Percentiles rank a stretch among this genome's conserved stretches.
phyloP scores from a whole-genome alignment of 2,797 vertebrate species.

The Cuculus canorus region DNA sequence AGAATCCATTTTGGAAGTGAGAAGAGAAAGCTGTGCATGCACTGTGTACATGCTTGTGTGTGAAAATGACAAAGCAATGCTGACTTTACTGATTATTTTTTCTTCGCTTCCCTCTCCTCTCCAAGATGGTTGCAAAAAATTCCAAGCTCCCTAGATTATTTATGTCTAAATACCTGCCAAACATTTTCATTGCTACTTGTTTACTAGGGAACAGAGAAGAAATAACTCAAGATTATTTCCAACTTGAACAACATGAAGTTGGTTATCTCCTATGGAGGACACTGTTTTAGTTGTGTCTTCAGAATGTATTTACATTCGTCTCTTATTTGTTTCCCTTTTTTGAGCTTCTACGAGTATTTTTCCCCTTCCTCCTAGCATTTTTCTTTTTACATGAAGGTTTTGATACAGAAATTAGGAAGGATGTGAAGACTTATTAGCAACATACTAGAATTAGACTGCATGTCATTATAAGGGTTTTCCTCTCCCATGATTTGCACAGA shows the following conservation, averaged over 20 bases:
- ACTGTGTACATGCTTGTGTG: background rate
- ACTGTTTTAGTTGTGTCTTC: background rate
- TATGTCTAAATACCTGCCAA: background rate
- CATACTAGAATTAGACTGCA: background rate
- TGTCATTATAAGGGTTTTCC: background rate
- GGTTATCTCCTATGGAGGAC: background rate
- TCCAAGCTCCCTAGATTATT: background rate
- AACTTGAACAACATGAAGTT: background rate
- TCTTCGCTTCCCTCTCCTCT: fast-evolving
- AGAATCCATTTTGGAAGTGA: background rate
- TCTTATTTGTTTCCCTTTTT: background rate
- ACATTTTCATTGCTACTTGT: background rate
- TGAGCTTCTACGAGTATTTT: background rate
- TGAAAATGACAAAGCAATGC: background rate
- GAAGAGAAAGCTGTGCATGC: background rate
- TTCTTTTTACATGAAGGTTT: background rate
- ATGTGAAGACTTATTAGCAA: background rate
- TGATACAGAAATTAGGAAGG: background rate
- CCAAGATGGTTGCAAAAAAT: background rate
- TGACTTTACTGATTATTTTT: background rate
- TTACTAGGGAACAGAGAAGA: background rate
- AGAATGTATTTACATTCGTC: background rate
- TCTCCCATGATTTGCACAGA: background rate
- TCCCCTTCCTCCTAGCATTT: background rate
- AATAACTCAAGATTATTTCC: background rate